phyloP scores from a whole-genome alignment of 30 jellyfish, hydroid and myxozoan genomes.

The Rhopilema esculentum region DNA sequence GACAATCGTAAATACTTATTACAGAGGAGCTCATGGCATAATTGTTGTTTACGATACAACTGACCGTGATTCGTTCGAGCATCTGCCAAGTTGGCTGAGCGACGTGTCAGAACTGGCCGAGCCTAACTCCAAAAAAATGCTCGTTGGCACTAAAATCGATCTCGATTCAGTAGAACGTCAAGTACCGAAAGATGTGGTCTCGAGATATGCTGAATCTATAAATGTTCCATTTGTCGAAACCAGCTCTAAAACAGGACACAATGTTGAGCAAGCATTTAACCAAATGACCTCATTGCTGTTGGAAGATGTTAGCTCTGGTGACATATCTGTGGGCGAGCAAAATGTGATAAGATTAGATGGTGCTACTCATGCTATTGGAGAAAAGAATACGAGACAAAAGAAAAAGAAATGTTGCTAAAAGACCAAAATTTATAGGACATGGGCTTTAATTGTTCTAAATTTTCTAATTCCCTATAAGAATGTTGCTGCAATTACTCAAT shows the following conservation, averaged over 20 bases:
- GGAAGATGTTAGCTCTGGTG: slow-evolving; percentile 79
- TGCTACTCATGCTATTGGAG: slow-evolving; percentile 1
- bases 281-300: slow-evolving; percentile 83
- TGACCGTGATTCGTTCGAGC: slow-evolving; percentile 92
- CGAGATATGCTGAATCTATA: slow-evolving; percentile 58
- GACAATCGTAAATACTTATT: slow-evolving; percentile 93
- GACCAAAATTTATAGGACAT: too few relatives aligned
- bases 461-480: neutral
- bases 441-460: neutral
- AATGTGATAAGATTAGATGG: slow-evolving; percentile 64
- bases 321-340: slow-evolving; percentile 34
- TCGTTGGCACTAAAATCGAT: slow-evolving; percentile 94
- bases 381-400: slow-evolving; percentile 10
- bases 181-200: slow-evolving; percentile 71
- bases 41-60: slow-evolving; percentile 94
- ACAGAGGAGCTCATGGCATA: slow-evolving; percentile 98
- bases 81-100: slow-evolving; percentile 79
- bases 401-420: slow-evolving; percentile 70
- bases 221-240: slow-evolving; percentile 84
- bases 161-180: slow-evolving; percentile 72
- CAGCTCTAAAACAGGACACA: slow-evolving; percentile 95
- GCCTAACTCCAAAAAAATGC: slow-evolving; percentile 87
- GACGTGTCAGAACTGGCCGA: slow-evolving; percentile 98
- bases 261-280: slow-evolving; percentile 93
- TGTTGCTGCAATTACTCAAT: too few relatives aligned